Percentiles rank a stretch among this genome's conserved stretches.
These are phyloP conservation scores for Stomorhina lunata DNA, from an alignment of 2,888 invertebrate species.

Conservation along the genomic window DNA sequence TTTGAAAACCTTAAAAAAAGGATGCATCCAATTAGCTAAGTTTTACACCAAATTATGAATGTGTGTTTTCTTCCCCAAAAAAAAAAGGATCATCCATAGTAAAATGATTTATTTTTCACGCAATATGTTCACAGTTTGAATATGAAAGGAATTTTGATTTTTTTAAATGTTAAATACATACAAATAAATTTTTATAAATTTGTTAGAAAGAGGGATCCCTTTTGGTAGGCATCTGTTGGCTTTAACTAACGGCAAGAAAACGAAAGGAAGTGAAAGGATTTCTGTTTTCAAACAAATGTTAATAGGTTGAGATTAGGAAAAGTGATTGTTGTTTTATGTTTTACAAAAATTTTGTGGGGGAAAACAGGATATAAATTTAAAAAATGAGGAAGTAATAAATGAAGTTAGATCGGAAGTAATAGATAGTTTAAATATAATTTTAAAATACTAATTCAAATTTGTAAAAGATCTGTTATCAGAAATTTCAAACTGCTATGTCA, in stretches of 20 bases:
- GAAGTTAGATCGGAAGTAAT: background rate
- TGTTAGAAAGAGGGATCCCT: background rate
- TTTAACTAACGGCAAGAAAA: conserved; percentile 19
- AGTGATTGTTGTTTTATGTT: conserved; percentile 12
- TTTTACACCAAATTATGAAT: conserved; percentile 58
- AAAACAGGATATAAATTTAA: background rate
- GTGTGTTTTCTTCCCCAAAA: background rate
- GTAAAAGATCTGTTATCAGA: too few species aligned
- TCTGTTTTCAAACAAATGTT: conserved; percentile 20
- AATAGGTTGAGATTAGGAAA: conserved; percentile 54
- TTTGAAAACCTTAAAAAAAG: conserved; percentile 14
- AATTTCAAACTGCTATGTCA: too few species aligned
- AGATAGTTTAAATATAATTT: too few species aligned
- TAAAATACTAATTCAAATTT: too few species aligned
- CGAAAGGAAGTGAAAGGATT: conserved; percentile 60
- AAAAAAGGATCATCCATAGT: background rate
- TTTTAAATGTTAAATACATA: background rate
- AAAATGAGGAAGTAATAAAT: conserved; percentile 27
- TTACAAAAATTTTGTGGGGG: too few species aligned
- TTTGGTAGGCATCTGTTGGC: conserved; percentile 47
- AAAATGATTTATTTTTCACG: conserved; percentile 49
- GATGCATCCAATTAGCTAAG: conserved; percentile 56
- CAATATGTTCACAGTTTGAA: conserved; percentile 56
- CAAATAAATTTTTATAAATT: conserved; percentile 1
- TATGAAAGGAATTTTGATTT: conserved; percentile 14